phyloP scores from a whole-genome alignment of 1,140 invertebrate genomes.

The Drosophila biarmipes region DNA sequence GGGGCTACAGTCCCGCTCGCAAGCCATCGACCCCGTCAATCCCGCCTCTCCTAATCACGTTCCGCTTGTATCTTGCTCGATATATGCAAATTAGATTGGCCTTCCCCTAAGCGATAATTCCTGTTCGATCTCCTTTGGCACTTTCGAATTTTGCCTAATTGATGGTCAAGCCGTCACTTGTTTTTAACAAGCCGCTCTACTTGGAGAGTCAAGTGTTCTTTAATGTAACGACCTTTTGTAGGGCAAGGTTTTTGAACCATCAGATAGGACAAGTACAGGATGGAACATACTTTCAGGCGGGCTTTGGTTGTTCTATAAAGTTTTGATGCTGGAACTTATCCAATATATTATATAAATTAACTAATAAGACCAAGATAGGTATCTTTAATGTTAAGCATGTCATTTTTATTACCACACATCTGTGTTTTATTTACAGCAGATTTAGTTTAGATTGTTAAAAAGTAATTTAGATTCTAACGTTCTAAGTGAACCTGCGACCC shows the following conservation, averaged over 20 bases:
- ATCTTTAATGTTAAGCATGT: too few species aligned
- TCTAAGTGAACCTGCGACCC: background rate
- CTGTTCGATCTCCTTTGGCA: slow-evolving; percentile 15
- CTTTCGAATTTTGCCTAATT: slow-evolving; percentile 18
- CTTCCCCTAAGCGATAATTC: slow-evolving; percentile 32
- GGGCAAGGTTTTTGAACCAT: background rate
- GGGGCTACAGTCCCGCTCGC: slow-evolving; percentile 8
- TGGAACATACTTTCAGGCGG: slow-evolving; percentile 36
- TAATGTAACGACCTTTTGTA: background rate
- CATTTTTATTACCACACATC: background rate
- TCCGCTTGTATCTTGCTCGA: slow-evolving; percentile 28
- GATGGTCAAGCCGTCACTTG: background rate
- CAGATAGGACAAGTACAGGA: background rate
- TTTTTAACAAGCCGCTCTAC: background rate
- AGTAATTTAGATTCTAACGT: background rate
- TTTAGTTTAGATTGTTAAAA: background rate
- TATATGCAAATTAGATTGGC: slow-evolving; percentile 34
- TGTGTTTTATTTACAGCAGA: background rate
- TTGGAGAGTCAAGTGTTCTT: background rate
- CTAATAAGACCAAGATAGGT: too few species aligned
- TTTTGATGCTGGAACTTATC: too few species aligned
- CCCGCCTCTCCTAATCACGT: slow-evolving; percentile 43
- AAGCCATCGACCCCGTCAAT: slow-evolving; percentile 35
- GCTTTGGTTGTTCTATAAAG: background rate
- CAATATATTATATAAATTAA: too few species aligned